Evolutionary conservation across 2,113 vertebrate genomes (phyloP), one percentile per base, ranked within the genome.

Genomic region (Todiramphus saurophagus): DNA sequence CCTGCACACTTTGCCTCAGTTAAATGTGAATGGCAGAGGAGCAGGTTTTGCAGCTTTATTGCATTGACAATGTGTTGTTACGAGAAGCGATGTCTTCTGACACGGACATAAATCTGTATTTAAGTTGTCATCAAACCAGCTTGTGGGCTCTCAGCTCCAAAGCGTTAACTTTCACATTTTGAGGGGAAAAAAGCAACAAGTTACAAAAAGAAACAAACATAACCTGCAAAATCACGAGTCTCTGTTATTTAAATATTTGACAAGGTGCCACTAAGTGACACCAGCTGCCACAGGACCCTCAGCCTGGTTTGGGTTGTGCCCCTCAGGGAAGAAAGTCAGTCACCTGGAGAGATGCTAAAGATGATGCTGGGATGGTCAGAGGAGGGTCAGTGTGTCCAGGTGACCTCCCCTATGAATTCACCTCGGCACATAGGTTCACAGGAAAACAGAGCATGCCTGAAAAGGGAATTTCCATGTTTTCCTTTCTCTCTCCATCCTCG

Each of bases 11-110:
- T 91, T 87, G 66, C 70, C 79, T 91, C 53, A 11, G 43, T 17
- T 55, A 67, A 83, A 67, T 5, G 23, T 18, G 41, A 77, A n/a
- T 23, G 41, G 70, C 53, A 83, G 82, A 91, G 59, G 60, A 69
- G 14, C 41, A 59, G 33, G 30, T 19, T 48, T 39, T 74, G 70
- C 46, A 83, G 82, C 50, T 86, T 86, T 73, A 30, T 20, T 73
- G 53, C 10, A 0, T n/a, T 82, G 60, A 56, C 44, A 37, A 6
- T 18, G 9, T 33, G 16, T 1, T 7, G 33, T 21, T 58, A 14
- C 0, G 1, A 39, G 67, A 66, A 87, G 10, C 1, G 7, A 44
- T 0, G 0, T 24, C 51, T 70, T 70, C 77, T 81, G 48, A 31
- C 33, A 37, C 0, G 24, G 70, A 63, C 74, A 59, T 23, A 56